Conservation (phyloP, 1,140 invertebrate species). For the Drosophila setifemur region DNA sequence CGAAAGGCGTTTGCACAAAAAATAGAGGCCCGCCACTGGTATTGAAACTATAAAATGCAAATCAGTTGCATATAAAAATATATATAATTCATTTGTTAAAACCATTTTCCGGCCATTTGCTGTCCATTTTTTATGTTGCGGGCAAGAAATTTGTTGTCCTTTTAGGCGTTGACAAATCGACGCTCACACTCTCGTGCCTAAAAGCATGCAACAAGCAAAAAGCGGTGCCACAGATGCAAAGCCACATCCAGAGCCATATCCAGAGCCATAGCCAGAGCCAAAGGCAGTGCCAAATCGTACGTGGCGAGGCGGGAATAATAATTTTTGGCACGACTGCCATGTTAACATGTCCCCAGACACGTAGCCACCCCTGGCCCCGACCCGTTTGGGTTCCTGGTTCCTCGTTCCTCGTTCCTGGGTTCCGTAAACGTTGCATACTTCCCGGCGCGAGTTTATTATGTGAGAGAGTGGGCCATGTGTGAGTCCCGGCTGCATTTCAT, state of each 20-base stretch:
- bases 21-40: background rate
- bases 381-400: slow-evolving; percentile 25
- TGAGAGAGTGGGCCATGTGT: slow-evolving; percentile 15
- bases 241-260: slow-evolving; percentile 11
- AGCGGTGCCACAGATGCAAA: slow-evolving; percentile 23
- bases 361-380: slow-evolving; percentile 35
- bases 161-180: slow-evolving; percentile 81
- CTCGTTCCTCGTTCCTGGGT: too few relatives aligned
- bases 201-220: slow-evolving; percentile 67
- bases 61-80: slow-evolving; percentile 57
- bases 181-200: slow-evolving; percentile 50
- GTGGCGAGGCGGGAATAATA: slow-evolving; percentile 77
- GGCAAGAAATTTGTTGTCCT: slow-evolving; percentile 76
- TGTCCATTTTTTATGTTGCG: slow-evolving; percentile 43
- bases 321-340: slow-evolving; percentile 82
- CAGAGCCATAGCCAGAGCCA: slow-evolving; percentile 18
- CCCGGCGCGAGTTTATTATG: slow-evolving; percentile 71
- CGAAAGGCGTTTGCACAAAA: background rate
- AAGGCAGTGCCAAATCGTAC: slow-evolving; percentile 37
- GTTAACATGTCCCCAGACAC: slow-evolving; percentile 82
- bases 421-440: slow-evolving; percentile 53
- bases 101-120: slow-evolving; percentile 74
- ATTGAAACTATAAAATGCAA: slow-evolving; percentile 71
- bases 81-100: slow-evolving; percentile 76
- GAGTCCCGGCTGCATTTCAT: slow-evolving; percentile 59